Percentiles rank a stretch among this genome's conserved stretches.
Conservation (phyloP, 2,113 vertebrate genomes). For the Rhinichthys klamathensis region DNA sequence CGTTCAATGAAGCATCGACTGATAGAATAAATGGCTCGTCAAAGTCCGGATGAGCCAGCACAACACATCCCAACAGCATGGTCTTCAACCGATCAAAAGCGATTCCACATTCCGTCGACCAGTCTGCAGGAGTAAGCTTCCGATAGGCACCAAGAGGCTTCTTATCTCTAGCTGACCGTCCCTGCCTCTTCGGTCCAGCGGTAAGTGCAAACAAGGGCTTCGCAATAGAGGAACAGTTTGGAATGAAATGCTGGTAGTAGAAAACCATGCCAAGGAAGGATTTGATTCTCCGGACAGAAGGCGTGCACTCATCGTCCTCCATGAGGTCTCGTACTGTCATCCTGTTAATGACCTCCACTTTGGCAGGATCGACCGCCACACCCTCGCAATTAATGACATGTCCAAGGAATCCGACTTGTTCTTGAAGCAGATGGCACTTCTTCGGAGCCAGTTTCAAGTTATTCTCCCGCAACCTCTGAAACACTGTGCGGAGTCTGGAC, state of each 20-base stretch:
- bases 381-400: background rate
- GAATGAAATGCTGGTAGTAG: background rate
- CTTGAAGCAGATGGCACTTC: too few relatives aligned
- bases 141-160: background rate
- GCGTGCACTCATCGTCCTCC: constrained; percentile 36
- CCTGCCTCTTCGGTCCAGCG: too few relatives aligned
- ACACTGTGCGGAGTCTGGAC: too few relatives aligned
- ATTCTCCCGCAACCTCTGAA: too few relatives aligned
- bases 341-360: constrained; percentile 33
- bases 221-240: too few relatives aligned
- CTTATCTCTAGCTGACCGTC: too few relatives aligned
- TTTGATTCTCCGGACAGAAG: constrained; percentile 32
- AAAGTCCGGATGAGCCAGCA: background rate
- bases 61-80: background rate
- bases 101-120: background rate
- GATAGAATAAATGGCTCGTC: background rate
- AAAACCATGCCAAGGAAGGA: constrained; percentile 45
- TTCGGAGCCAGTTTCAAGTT: too few relatives aligned
- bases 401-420: background rate
- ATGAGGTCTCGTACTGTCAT: constrained; percentile 3
- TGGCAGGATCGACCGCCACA: constrained; percentile 25
- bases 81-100: background rate
- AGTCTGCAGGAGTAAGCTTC: background rate
- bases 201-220: too few relatives aligned
- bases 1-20: background rate